Conservation (phyloP, 2,113 vertebrate genomes). For the Chaenogobius annularis region DNA sequence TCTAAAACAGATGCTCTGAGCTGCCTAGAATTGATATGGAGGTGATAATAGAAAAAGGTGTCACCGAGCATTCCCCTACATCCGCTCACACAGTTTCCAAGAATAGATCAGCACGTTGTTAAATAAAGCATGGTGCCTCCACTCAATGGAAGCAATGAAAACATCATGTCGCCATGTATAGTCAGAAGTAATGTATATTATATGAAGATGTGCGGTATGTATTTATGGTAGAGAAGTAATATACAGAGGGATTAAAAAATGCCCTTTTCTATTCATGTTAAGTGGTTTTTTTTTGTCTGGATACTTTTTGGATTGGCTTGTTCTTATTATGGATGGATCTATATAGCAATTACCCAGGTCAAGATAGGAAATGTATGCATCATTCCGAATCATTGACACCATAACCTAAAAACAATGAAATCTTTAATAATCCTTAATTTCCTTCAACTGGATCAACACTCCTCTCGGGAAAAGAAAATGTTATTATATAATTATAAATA, state of each 20-base stretch:
- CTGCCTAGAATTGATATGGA: neutral
- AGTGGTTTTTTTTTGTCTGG: neutral
- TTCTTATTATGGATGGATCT: neutral
- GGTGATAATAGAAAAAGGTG: slow-evolving; percentile 17
- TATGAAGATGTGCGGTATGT: slow-evolving; percentile 10
- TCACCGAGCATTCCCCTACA: slow-evolving; percentile 1
- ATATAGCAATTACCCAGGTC: neutral
- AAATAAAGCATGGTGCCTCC: neutral
- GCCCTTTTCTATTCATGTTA: neutral
- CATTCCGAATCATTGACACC: neutral
- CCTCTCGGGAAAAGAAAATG: too few species aligned
- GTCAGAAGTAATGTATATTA: slow-evolving; percentile 25
- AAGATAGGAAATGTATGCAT: neutral
- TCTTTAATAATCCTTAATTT: neutral
- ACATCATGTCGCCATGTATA: neutral
- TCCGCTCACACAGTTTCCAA: slow-evolving; percentile 6
- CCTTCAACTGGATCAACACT: neutral
- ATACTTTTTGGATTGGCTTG: neutral
- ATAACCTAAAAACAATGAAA: neutral
- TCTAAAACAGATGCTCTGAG: slow-evolving; percentile 28
- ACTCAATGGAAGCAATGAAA: neutral
- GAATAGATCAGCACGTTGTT: slow-evolving; percentile 13
- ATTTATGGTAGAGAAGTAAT: slow-evolving; percentile 4
- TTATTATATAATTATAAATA: too few species aligned
- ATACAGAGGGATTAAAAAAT: neutral